phyloP scores from a whole-genome alignment of 2,113 vertebrate genomes.

The Etheostoma cragini region DNA sequence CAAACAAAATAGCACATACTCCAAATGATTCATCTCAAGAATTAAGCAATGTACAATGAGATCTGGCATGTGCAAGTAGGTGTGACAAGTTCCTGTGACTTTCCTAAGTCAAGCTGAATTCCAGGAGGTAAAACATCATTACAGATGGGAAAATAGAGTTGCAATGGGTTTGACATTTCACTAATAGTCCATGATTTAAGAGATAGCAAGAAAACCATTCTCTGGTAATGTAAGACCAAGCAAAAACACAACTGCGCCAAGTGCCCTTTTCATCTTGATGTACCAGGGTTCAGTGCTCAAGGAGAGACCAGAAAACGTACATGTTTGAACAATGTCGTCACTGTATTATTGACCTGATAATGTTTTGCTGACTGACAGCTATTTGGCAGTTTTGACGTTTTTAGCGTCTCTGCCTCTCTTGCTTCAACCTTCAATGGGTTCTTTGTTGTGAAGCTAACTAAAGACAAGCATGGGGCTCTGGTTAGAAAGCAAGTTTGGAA shows the following conservation, averaged over 20 bases:
- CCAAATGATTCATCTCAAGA: conserved; percentile 37
- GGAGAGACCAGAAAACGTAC: conserved; percentile 31
- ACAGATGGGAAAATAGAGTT: conserved; percentile 37
- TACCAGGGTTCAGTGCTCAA: conserved; percentile 5
- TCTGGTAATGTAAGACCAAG: conserved; percentile 46
- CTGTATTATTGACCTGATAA: conserved; percentile 58
- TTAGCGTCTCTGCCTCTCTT: conserved; percentile 38
- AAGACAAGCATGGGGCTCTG: conserved; percentile 32
- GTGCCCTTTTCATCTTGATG: conserved; percentile 26
- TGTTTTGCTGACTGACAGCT: conserved; percentile 67
- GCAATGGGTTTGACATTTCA: conserved; percentile 50
- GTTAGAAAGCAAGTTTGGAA: conserved; percentile 16
- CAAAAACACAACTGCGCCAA: conserved; percentile 23
- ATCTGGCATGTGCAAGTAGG: conserved; percentile 36
- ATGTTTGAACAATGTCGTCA: conserved; percentile 27
- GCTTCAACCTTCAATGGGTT: conserved; percentile 51
- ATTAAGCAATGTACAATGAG: conserved; percentile 32
- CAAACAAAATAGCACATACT: conserved; percentile 24
- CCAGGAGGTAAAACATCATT: conserved; percentile 48
- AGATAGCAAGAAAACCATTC: conserved; percentile 20
- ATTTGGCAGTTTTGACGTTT: conserved; percentile 64
- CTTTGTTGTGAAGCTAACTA: conserved; percentile 56
- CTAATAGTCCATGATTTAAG: conserved; percentile 56
- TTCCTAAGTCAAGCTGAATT: conserved; percentile 54
- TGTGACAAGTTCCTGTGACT: conserved; percentile 43